A percentile compares a stretch with the other conserved stretches of the same genome.
These are phyloP conservation scores for Sitta europaea DNA, from an alignment of 2,113 vertebrate species.

Conservation along the genomic window DNA sequence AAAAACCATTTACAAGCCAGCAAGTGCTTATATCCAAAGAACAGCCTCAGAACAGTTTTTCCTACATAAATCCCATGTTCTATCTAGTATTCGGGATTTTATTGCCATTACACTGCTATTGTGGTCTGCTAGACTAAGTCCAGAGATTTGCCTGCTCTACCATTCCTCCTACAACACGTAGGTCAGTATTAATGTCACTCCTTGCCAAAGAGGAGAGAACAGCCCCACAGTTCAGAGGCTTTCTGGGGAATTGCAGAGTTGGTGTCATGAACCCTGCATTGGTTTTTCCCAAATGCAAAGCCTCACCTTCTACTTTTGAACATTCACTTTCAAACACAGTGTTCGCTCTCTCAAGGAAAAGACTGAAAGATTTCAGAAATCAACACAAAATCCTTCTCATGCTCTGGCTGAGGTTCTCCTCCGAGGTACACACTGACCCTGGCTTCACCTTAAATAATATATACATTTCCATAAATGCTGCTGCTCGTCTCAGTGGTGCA, in stretches of 20 bases:
- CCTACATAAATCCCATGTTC: background rate
- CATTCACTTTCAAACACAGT: background rate
- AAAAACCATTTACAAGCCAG: background rate
- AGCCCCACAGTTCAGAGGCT: background rate
- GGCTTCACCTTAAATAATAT: conserved; percentile 9
- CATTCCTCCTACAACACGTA: background rate
- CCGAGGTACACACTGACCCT: background rate
- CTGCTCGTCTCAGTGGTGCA: background rate
- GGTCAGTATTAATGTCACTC: too few relatives aligned
- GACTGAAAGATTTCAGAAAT: background rate
- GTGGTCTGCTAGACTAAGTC: background rate
- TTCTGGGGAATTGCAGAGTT: background rate
- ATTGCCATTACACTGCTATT: background rate
- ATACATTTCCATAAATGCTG: background rate
- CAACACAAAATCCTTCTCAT: background rate
- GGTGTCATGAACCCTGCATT: background rate
- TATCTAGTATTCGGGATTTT: background rate
- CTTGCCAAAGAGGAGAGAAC: background rate
- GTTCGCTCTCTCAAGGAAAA: background rate
- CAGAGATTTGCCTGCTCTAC: background rate
- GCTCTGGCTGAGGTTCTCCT: background rate
- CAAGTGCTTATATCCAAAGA: background rate
- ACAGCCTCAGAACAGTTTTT: background rate
- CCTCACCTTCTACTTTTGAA: background rate
- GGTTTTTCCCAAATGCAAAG: background rate